A percentile compares a stretch with the other conserved stretches of the same genome.
Conservation (phyloP, 2,113 vertebrate genomes). For the Silurus meridionalis region DNA sequence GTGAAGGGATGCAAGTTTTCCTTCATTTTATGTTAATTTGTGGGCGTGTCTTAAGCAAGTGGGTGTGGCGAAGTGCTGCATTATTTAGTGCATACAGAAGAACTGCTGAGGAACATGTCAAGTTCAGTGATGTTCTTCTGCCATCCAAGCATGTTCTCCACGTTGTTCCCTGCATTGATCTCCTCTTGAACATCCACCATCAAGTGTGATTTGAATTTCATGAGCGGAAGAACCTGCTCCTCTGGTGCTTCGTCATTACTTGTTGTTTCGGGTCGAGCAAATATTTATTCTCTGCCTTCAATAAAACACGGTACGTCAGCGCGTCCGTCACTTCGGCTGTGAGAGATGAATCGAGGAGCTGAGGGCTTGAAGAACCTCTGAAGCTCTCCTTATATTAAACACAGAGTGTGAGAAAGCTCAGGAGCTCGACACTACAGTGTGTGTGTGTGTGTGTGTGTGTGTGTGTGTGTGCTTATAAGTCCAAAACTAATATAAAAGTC, state of each 20-base stretch:
- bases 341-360: constrained; percentile 44
- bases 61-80: neutral
- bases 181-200: constrained; percentile 21
- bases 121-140: neutral
- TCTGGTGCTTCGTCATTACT: constrained; percentile 59
- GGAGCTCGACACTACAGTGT: neutral
- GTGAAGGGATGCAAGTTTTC: neutral
- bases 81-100: neutral
- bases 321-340: constrained; percentile 67
- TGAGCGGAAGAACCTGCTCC: constrained; percentile 52
- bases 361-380: constrained; percentile 24
- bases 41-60: neutral
- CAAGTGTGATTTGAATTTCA: constrained; percentile 52
- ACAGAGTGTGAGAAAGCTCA: neutral
- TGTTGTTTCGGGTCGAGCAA: constrained; percentile 66
- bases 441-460: constrained; percentile 29
- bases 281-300: constrained; percentile 71
- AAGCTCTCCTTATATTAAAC: constrained; percentile 13
- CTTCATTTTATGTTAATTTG: neutral
- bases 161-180: neutral
- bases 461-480: constrained; percentile 17
- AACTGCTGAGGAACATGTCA: neutral
- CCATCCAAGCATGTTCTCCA: neutral
- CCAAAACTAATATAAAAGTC: constrained; percentile 43
- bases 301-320: constrained; percentile 69